Evolutionary conservation across 2,797 vertebrate genomes (phyloP).

Genomic region (Chiroxiphia lanceolata): DNA sequence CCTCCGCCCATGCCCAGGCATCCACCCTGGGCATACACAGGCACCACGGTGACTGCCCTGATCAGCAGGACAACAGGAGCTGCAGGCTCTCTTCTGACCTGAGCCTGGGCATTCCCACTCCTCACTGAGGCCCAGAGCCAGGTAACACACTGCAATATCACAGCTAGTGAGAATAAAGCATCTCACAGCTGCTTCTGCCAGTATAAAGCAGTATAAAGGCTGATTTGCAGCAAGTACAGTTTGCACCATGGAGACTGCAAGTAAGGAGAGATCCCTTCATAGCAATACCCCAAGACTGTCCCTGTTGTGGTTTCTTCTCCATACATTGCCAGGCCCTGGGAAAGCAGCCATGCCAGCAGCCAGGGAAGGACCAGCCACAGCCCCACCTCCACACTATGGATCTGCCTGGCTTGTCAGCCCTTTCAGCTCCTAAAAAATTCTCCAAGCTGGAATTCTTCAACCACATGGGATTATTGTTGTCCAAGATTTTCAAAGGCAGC

Average conservation of each 20-base stretch:
- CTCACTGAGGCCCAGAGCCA: fast-evolving
- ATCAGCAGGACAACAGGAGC: neutral
- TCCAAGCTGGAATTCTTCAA: neutral
- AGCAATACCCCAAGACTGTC: neutral
- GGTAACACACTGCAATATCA: fast-evolving
- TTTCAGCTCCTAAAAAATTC: neutral
- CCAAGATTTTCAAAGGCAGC: neutral
- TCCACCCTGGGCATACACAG: neutral
- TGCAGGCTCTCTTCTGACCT: fast-evolving
- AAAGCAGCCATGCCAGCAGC: neutral
- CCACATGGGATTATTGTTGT: neutral
- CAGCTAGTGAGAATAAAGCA: fast-evolving
- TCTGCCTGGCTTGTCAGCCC: neutral
- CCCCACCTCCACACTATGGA: neutral
- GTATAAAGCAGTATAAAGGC: fast-evolving
- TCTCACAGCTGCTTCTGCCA: neutral
- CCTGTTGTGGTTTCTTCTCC: neutral
- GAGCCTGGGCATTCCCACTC: fast-evolving
- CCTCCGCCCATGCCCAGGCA: fast-evolving
- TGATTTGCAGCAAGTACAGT: neutral
- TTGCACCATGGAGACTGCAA: neutral
- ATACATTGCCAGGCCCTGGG: neutral
- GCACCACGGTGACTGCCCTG: neutral
- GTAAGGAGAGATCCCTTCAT: neutral
- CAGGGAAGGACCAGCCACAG: neutral